Evolutionary conservation across 2,888 invertebrate species (phyloP), one percentile per base, ranked within the genome.

Genomic region (Melanostoma mellinum): DNA sequence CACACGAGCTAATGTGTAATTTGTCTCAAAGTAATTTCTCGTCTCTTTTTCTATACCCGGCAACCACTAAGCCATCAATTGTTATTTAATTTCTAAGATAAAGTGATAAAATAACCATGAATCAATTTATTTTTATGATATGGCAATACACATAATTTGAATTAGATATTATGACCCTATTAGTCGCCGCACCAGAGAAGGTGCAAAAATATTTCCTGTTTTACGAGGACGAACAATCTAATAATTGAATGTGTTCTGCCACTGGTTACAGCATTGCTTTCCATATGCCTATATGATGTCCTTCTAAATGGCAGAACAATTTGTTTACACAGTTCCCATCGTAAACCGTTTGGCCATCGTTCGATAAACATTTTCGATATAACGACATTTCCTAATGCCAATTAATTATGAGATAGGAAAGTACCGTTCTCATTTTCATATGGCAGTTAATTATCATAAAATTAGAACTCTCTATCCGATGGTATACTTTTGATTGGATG

Each of bases 381-480:
- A 84, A 78, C 78, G 74, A 69, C 73, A 74, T 74, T 77, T 84
- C 74, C 82, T 84, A 84, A 79, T 69, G 74, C 58, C 82, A 79
- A 84, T 84, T 78, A 84, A 79, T 84, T 69, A 84, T 79, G 65
- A 69, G 78, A 84, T 79, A 84, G 63, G 46, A 52, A 76, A 20
- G 20, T 20, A 20, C 35, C 63, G 42, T 56, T 38, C 33, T 8
- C 63, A 71, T 48, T 40, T 69, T 20, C 46, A 80, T 71, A 10
- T 40, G 48, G 46, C 60, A 67, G 72, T 81, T 81, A 77, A 76
- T 75, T 80, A 76, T 71, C 52, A 38, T 71, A 58, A 50, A 63
- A 75, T 44, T 75, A 56, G 53, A 65, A 20, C 63, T 6, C 5
- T 4, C 6, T 40, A 53, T 55, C 48, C 35, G 60, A 48, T 71